Conservation (phyloP, 2,888 invertebrate genomes). For the Zaprionus bogoriensis region DNA sequence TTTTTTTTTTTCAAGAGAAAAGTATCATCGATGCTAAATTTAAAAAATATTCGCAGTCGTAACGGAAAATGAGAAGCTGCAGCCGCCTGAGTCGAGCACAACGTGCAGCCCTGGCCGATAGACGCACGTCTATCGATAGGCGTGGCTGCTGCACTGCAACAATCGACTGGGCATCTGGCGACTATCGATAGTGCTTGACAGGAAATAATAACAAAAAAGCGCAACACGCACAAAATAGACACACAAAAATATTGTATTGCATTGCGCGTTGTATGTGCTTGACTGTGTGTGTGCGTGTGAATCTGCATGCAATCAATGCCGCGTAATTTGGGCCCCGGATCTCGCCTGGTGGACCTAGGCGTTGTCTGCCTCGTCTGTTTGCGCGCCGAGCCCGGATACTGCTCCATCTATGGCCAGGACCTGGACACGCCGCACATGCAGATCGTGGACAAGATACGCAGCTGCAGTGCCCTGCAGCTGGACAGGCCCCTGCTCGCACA, state of each 20-base stretch:
- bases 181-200: constrained; percentile 29
- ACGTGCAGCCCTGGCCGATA: no score
- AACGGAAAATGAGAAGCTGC: no score
- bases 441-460: constrained; percentile 80
- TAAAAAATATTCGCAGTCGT: no score
- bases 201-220: constrained; percentile 39
- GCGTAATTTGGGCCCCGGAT: constrained; percentile 34
- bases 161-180: not conserved
- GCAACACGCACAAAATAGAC: constrained; percentile 46
- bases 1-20: no score
- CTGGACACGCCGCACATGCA: constrained; percentile 60
- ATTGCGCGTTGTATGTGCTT: constrained; percentile 10
- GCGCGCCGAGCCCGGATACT: constrained; percentile 71
- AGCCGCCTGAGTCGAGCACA: no score
- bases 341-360: constrained; percentile 74
- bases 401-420: constrained; percentile 75
- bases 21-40: no score
- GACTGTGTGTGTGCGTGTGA: constrained; percentile 20
- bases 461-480: constrained; percentile 73
- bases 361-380: constrained; percentile 81
- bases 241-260: constrained; percentile 32
- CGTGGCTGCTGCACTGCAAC: not conserved
- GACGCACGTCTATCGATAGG: no score
- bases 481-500: constrained; percentile 64
- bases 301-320: constrained; percentile 47